These are phyloP conservation scores for Mythimna ferrago DNA, from an alignment of 2,888 invertebrate species.

Conservation along the genomic window DNA sequence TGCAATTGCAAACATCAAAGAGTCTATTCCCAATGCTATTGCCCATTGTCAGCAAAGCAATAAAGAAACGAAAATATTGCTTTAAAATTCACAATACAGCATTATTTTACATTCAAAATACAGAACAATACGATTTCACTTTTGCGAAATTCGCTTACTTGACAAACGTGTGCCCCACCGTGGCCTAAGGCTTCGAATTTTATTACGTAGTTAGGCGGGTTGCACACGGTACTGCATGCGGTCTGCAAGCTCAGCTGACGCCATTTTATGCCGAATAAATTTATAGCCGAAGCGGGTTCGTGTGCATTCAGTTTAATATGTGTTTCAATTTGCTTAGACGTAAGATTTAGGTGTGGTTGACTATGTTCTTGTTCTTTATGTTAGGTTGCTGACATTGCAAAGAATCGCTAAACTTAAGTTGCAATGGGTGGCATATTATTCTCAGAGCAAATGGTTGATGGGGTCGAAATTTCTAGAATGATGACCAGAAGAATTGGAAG, in stretches of 20 bases:
- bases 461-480: too few species aligned
- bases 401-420: too few species aligned
- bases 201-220: slow-evolving; percentile 65
- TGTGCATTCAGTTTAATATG: slow-evolving; percentile 59
- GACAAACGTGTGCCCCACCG: slow-evolving; percentile 58
- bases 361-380: background rate
- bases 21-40: background rate
- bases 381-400: background rate
- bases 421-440: too few species aligned
- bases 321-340: slow-evolving; percentile 58
- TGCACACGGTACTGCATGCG: slow-evolving; percentile 65
- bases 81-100: slow-evolving; percentile 19
- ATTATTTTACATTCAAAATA: slow-evolving; percentile 45
- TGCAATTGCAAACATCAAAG: slow-evolving; percentile 6
- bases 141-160: slow-evolving; percentile 59
- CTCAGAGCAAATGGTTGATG: too few species aligned
- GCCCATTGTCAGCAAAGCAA: slow-evolving; percentile 5
- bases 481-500: too few species aligned
- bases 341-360: slow-evolving; percentile 25
- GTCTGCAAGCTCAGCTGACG: slow-evolving; percentile 67
- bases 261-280: slow-evolving; percentile 62
- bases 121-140: slow-evolving; percentile 58
- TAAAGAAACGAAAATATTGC: slow-evolving; percentile 22
- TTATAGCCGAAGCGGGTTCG: slow-evolving; percentile 56
- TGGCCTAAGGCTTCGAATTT: slow-evolving; percentile 61